Percentiles rank a stretch among this genome's conserved stretches.
phyloP scores from a whole-genome alignment of 92 coral and sea anemone species.

The Palythoa grandis region DNA sequence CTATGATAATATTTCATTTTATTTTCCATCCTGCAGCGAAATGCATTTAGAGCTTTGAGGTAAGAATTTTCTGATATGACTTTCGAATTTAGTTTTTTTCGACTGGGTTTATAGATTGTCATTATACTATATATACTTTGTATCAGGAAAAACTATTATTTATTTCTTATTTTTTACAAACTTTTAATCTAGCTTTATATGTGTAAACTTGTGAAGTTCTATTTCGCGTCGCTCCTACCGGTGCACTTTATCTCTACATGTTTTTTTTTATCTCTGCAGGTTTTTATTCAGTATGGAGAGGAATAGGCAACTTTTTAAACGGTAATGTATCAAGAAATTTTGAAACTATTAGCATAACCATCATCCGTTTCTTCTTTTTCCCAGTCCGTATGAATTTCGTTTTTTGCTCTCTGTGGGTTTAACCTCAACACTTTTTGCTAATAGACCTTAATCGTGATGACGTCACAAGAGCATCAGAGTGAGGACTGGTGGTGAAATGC shows the following conservation, averaged over 20 bases:
- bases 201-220: no score
- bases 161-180: no score
- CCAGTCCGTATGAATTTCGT: not conserved
- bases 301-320: conserved; percentile 95
- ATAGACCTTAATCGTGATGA: no score
- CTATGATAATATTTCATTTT: not conserved
- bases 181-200: no score
- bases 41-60: conserved; percentile 95
- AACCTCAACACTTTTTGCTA: no score
- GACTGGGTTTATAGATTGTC: not conserved
- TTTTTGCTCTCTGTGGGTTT: no score
- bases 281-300: conserved; percentile 99
- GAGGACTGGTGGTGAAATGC: no score
- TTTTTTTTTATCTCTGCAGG: conserved; percentile 37
- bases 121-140: no score
- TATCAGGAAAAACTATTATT: no score
- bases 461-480: no score
- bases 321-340: conserved; percentile 49
- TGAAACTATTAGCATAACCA: not conserved
- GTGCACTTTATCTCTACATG: not conserved
- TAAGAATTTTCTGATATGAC: conserved; percentile 30
- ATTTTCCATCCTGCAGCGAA: conserved; percentile 68
- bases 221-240: not conserved
- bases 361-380: not conserved
- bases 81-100: not conserved